Evolutionary conservation across 2,113 vertebrate species (phyloP).

Genomic region (Sinocyclocheilus anshuiensis): DNA sequence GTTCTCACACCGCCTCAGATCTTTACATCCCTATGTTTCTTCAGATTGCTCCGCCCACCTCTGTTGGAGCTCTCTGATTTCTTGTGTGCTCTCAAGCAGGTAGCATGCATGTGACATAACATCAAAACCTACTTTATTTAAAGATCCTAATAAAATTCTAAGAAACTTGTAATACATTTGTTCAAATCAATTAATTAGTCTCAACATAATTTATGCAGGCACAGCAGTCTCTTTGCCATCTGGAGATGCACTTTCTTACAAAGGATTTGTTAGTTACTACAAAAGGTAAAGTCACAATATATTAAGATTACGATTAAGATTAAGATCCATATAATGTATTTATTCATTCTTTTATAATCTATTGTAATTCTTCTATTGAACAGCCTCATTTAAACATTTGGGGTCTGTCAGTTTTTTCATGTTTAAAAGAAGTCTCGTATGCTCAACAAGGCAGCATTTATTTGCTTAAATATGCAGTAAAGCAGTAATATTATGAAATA

Average conservation of each 20-base stretch:
- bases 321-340: neutral
- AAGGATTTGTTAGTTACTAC: neutral
- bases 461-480: no score
- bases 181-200: slow-evolving; percentile 61
- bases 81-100: slow-evolving; percentile 21
- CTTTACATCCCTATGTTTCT: slow-evolving; percentile 71
- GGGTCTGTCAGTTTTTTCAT: neutral
- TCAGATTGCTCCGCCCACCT: slow-evolving; percentile 69
- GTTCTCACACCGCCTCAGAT: slow-evolving; percentile 69
- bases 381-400: no score
- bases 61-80: slow-evolving; percentile 33
- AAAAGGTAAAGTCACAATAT: no score
- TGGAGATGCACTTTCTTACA: slow-evolving; percentile 33
- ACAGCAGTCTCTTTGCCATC: slow-evolving; percentile 32
- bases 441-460: no score
- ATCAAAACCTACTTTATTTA: neutral
- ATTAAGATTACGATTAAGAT: no score
- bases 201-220: slow-evolving; percentile 13
- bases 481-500: neutral
- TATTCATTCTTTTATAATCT: no score
- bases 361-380: neutral
- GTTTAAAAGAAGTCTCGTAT: no score
- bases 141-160: neutral
- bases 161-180: slow-evolving; percentile 23
- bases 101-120: slow-evolving; percentile 42